Conservation (phyloP, 1,140 invertebrate genomes). For the Stratiolaelaps scimitus region DNA sequence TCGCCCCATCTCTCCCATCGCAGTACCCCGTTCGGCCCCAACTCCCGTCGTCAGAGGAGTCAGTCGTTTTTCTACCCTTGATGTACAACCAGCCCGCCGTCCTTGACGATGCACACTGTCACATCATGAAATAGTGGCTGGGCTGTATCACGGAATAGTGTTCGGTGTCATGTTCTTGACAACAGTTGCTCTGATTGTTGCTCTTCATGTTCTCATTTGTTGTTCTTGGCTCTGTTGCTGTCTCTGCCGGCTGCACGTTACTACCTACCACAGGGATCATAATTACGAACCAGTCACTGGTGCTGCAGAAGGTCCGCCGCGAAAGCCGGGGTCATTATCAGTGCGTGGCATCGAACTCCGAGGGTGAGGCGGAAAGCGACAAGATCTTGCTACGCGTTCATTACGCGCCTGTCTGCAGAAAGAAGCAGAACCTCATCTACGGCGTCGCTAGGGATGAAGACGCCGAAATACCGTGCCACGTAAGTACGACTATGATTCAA, state of each 20-base stretch:
- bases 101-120: too few species aligned
- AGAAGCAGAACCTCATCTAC: conserved; percentile 59
- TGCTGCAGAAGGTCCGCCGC: conserved; percentile 38
- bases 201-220: too few species aligned
- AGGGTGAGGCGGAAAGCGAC: conserved; percentile 71
- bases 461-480: conserved; percentile 59
- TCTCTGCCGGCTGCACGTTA: conserved; percentile 44
- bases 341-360: conserved; percentile 72
- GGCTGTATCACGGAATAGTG: too few species aligned
- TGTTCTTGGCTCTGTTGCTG: conserved; percentile 9
- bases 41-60: too few species aligned
- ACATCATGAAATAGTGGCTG: too few species aligned
- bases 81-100: too few species aligned
- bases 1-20: too few species aligned
- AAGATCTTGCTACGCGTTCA: conserved; percentile 70
- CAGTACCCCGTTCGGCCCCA: too few species aligned
- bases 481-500: conserved; percentile 38
- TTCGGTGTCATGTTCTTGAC: too few species aligned
- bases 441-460: conserved; percentile 64
- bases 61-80: too few species aligned
- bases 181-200: too few species aligned
- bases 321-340: conserved; percentile 51
- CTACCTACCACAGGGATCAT: conserved; percentile 53
- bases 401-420: conserved; percentile 64
- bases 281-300: conserved; percentile 57